These are phyloP conservation scores for Sylvietta virens DNA, from an alignment of 2,113 vertebrate species.

Conservation along the genomic window DNA sequence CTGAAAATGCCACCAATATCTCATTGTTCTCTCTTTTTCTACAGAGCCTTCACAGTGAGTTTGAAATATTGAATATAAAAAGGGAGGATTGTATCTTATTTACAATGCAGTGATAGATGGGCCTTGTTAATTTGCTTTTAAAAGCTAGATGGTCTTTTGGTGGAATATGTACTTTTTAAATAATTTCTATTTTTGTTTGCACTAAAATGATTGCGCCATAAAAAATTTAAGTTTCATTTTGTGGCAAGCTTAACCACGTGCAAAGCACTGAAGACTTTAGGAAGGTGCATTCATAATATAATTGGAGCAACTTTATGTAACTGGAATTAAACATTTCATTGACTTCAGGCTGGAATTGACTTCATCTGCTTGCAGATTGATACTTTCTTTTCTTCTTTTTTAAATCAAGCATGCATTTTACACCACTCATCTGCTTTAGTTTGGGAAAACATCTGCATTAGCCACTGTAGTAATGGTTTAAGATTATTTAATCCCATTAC, in stretches of 20 bases:
- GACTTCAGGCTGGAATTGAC: conserved; percentile 50
- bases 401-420: conserved; percentile 66
- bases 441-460: conserved; percentile 71
- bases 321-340: conserved; percentile 56
- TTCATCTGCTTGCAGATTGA: conserved; percentile 38
- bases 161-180: neutral
- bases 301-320: neutral
- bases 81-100: neutral
- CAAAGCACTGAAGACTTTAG: neutral
- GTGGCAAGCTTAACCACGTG: neutral
- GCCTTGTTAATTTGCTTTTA: neutral
- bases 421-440: conserved; percentile 51
- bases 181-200: neutral
- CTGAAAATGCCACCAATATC: neutral
- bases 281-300: neutral
- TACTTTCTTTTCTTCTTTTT: conserved; percentile 64
- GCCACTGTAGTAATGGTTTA: conserved; percentile 70
- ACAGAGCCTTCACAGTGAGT: neutral
- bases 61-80: neutral
- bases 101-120: neutral
- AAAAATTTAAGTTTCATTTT: neutral
- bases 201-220: neutral
- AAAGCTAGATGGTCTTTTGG: neutral
- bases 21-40: neutral
- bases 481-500: conserved; percentile 79